A percentile compares a stretch with the other conserved stretches of the same genome.
Evolutionary conservation across 1,140 invertebrate species (phyloP).

Genomic region (Diorhabda sublineata): DNA sequence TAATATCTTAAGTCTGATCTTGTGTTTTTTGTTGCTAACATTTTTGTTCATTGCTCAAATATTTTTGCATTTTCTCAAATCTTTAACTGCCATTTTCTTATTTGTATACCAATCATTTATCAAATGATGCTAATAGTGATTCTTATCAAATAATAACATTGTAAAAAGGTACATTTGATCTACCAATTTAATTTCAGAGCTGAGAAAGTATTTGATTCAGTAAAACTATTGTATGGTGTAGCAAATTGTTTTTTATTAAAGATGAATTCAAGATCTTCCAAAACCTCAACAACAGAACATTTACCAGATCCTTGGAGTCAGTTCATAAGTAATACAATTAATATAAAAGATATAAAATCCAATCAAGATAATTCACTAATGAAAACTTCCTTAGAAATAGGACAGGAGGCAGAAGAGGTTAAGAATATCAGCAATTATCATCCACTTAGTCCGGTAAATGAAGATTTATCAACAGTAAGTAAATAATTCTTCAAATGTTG

Average conservation of each 20-base stretch:
- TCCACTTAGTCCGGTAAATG: slow-evolving; percentile 59
- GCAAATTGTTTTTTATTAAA: slow-evolving; percentile 82
- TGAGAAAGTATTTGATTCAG: slow-evolving; percentile 73
- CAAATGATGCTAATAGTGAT: too few relatives aligned
- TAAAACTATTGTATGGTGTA: slow-evolving; percentile 80
- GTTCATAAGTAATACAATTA: slow-evolving; percentile 50
- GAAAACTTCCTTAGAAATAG: slow-evolving; percentile 46
- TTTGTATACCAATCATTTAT: too few relatives aligned
- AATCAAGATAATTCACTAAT: slow-evolving; percentile 28
- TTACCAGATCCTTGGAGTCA: slow-evolving; percentile 80
- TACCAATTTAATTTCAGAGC: slow-evolving; percentile 58
- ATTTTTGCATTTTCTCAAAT: too few relatives aligned
- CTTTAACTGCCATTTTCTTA: too few relatives aligned
- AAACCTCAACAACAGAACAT: slow-evolving; percentile 55
- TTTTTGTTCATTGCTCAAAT: too few relatives aligned
- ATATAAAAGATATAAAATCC: slow-evolving; percentile 24
- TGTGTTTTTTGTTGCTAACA: too few relatives aligned
- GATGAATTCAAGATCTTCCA: slow-evolving; percentile 74
- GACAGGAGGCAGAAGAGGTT: slow-evolving; percentile 47
- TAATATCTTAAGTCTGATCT: too few relatives aligned
- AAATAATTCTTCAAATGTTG: neutral
- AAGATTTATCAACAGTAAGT: slow-evolving; percentile 41
- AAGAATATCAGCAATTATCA: slow-evolving; percentile 51
- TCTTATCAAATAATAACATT: too few relatives aligned
- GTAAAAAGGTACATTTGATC: neutral